Evolutionary conservation across 1,140 invertebrate species (phyloP).

Genomic region (Zelostemma sp.): DNA sequence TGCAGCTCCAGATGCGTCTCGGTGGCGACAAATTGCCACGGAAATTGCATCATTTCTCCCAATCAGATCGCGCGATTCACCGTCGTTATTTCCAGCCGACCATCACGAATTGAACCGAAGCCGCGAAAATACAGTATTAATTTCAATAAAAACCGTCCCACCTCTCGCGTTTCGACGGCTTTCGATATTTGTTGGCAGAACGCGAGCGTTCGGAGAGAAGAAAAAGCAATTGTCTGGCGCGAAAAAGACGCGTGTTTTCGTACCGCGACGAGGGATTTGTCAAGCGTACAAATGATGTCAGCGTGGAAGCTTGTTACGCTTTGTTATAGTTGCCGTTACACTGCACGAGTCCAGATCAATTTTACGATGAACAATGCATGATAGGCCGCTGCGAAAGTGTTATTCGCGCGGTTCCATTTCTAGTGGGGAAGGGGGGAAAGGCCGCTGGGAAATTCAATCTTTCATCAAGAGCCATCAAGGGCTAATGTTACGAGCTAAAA

Average conservation of each 20-base stretch:
- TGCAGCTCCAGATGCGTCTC: background rate
- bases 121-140: background rate
- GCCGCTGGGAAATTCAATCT: background rate
- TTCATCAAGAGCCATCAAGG: background rate
- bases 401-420: background rate
- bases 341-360: background rate
- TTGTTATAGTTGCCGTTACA: background rate
- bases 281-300: background rate
- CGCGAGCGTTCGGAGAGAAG: too few relatives aligned
- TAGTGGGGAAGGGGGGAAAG: background rate
- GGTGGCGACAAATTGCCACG: conserved; percentile 10
- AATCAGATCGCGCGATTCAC: conserved; percentile 9
- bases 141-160: too few relatives aligned
- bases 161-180: too few relatives aligned
- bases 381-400: background rate
- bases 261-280: background rate
- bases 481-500: background rate
- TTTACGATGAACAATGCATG: background rate
- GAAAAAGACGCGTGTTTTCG: background rate
- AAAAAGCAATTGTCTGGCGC: too few relatives aligned
- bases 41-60: conserved; percentile 10
- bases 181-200: too few relatives aligned
- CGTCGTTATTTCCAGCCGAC: background rate
- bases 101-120: background rate
- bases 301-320: background rate